Conservation (phyloP, 2,888 invertebrate genomes). For the Epistrophe grossulariae region DNA sequence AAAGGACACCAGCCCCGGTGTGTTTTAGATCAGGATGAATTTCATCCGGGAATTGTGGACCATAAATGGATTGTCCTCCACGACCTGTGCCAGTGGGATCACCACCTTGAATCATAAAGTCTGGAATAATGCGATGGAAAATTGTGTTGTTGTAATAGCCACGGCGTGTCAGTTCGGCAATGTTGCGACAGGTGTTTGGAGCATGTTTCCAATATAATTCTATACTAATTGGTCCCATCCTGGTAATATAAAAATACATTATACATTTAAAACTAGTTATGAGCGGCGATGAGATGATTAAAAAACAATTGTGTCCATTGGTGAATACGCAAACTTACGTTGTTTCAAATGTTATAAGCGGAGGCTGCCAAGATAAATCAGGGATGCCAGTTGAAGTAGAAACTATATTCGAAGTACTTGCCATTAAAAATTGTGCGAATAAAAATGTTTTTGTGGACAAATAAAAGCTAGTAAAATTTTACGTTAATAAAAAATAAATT, state of each 20-base stretch:
- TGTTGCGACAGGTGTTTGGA: conserved; percentile 98
- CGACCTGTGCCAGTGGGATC: conserved; percentile 99
- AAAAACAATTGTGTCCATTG: background rate
- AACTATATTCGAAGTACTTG: background rate
- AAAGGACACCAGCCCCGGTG: conserved; percentile 94
- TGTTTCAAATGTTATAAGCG: conserved; percentile 92
- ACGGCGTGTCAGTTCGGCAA: conserved; percentile 95
- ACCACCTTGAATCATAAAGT: conserved; percentile 97
- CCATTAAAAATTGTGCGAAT: conserved; percentile 23
- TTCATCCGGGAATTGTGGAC: conserved; percentile 97
- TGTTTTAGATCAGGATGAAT: conserved; percentile 97
- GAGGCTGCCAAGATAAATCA: conserved; percentile 95
- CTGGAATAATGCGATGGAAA: conserved; percentile 97
- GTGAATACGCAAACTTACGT: conserved; percentile 86
- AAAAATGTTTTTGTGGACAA: background rate
- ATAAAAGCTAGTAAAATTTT: background rate
- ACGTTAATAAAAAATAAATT: background rate
- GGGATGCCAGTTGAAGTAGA: conserved; percentile 87
- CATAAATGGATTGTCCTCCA: conserved; percentile 98
- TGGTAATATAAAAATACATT: conserved; percentile 80
- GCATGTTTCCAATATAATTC: conserved; percentile 99
- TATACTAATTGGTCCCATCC: conserved; percentile 96
- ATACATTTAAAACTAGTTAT: background rate
- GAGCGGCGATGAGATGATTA: background rate
- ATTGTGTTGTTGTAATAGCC: conserved; percentile 98